A percentile compares a stretch with the other conserved stretches of the same genome.
These are phyloP conservation scores for Rhynchophorus ferrugineus DNA, from an alignment of 1,140 invertebrate species.

Conservation along the genomic window DNA sequence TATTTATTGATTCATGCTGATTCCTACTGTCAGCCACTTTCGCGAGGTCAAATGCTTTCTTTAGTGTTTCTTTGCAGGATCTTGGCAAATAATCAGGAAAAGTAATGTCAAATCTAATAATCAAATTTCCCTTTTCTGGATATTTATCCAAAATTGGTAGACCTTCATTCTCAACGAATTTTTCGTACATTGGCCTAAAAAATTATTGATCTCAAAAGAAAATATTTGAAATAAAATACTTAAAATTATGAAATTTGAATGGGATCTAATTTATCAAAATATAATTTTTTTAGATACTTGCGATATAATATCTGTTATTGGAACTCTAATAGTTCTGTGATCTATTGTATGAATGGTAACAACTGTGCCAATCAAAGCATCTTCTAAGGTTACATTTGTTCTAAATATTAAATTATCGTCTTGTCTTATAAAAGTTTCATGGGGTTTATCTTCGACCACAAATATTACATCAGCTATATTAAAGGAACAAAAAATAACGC, in stretches of 20 bases:
- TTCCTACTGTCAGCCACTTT: conserved; percentile 29
- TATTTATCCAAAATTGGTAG: conserved; percentile 47
- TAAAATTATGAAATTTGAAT: neutral
- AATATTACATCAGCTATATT: conserved; percentile 73
- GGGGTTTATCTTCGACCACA: conserved; percentile 71
- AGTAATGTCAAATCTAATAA: conserved; percentile 48
- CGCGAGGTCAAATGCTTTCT: conserved; percentile 41
- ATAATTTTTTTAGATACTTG: conserved; percentile 35
- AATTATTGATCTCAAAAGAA: neutral
- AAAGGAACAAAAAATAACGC: too few species aligned
- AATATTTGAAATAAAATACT: too few species aligned
- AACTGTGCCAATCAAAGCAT: conserved; percentile 58
- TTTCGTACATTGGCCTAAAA: conserved; percentile 48
- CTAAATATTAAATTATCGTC: conserved; percentile 61
- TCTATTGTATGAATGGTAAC: conserved; percentile 61
- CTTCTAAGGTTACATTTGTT: conserved; percentile 50
- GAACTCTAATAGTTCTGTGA: conserved; percentile 54
- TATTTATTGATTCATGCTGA: conserved; percentile 41
- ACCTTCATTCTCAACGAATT: conserved; percentile 48
- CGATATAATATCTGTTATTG: conserved; percentile 61
- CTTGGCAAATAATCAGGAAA: conserved; percentile 49
- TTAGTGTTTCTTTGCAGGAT: conserved; percentile 43
- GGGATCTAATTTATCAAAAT: neutral
- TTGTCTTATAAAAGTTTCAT: conserved; percentile 66
- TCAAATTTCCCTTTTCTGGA: conserved; percentile 45